Base-by-base conservation (phyloP, 2,797 vertebrate genomes). In the Nyctalus aviator region DNA sequence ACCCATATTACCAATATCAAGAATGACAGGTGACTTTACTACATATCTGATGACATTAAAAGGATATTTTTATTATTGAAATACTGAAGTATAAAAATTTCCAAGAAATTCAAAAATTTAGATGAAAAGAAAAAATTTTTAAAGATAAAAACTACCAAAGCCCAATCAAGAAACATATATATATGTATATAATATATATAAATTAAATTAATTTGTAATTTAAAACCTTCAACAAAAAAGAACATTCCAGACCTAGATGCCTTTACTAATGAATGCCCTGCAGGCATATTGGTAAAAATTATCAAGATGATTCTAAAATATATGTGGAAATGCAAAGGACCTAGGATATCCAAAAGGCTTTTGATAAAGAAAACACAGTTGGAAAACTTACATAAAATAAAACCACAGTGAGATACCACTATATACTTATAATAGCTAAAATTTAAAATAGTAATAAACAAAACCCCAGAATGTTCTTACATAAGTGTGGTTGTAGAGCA, bases 91-190 rank as follows among this genome's bases (percentile, higher is more conserved):
- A 66, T 66, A 44, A 32, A 48, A 64, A 32, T 83, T 32, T 66
- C 30, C 62, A 88, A 78, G 18, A 94, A 92, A 73, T 94, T 7
- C 2, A 87, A 90, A 15, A 50, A 83, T 83, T 77, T 77, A 66
- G 21, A 72, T 59, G 14, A 83, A 90, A 83, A 82, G 2, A 6
- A 85, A 46, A 94, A 41, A 41, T 71, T 91, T 62, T 87, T 10
- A 78, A 86, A 68, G 20, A 83, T 32, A 50, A 32, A 83, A 92
- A 84, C n/a, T 68, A 69, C 6, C 32, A 90, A 88, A 71, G 3
- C 25, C 64, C 20, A 90, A 14, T 73, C 66, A 85, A 89, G 15
- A 90, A 84, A 92, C 64, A 91, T 48, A 48, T 48, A 48, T 48
- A 48, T 48, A 4, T 48, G 14, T 48, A 41, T 37, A 5, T 37